These are phyloP conservation scores for Cuniculus paca DNA, from an alignment of 2,797 vertebrate genomes.

Conservation along the genomic window DNA sequence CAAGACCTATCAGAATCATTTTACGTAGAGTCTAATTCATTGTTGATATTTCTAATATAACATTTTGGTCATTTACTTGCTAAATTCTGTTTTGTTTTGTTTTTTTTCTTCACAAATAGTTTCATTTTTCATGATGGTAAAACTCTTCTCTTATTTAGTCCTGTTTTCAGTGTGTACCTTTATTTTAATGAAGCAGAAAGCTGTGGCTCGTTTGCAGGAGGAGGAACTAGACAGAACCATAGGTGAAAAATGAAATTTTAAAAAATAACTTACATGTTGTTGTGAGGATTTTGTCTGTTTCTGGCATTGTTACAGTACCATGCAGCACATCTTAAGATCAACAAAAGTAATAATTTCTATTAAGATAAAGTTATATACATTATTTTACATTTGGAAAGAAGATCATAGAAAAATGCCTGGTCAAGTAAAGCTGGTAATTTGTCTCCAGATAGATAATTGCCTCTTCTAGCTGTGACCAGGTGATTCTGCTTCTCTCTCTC, in stretches of 20 bases:
- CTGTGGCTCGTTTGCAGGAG: neutral
- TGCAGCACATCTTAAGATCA: conserved; percentile 58
- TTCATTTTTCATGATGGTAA: conserved; percentile 21
- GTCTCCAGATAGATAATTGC: neutral
- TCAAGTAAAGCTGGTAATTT: conserved; percentile 7
- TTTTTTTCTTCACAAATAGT: conserved; percentile 54
- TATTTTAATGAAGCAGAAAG: neutral
- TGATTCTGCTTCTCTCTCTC: neutral
- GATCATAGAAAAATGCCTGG: conserved; percentile 56
- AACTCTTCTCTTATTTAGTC: conserved; percentile 21
- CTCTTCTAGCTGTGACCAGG: neutral
- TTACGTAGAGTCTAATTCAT: neutral
- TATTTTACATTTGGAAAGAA: conserved; percentile 77
- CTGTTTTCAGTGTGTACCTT: neutral
- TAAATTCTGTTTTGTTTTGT: conserved; percentile 54
- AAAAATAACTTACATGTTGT: neutral
- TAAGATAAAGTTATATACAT: conserved; percentile 60
- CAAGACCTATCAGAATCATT: neutral
- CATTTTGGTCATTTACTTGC: conserved; percentile 38
- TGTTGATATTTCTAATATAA: conserved; percentile 36
- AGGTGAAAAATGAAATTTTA: conserved; percentile 55
- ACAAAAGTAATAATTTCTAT: conserved; percentile 63
- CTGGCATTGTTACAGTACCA: neutral
- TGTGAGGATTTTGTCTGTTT: neutral
- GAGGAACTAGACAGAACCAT: neutral